Evolutionary conservation across 2,113 vertebrate species (phyloP).

Genomic region (Oreocharis arfaki): DNA sequence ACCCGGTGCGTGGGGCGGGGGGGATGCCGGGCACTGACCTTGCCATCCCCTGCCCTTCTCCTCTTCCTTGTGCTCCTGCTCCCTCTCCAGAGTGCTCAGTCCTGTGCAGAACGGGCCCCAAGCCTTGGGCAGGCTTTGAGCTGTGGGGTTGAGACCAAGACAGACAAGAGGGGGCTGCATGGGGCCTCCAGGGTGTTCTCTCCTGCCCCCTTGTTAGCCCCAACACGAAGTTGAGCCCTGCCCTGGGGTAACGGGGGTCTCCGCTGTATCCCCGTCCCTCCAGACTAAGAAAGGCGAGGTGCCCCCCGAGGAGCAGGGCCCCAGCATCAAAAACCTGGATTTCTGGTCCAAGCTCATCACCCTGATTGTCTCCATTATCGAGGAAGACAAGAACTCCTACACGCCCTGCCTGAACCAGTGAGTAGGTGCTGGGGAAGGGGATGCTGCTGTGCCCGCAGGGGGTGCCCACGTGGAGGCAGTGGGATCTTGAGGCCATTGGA

Average conservation of each 20-base stretch:
- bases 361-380: conserved; percentile 96
- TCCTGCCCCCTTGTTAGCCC: neutral
- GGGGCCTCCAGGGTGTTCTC: neutral
- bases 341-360: conserved; percentile 99
- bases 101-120: neutral
- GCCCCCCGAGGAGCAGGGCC: conserved; percentile 94
- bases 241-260: neutral
- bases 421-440: conserved; percentile 41
- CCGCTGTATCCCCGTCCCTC: neutral
- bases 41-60: neutral
- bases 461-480: fast-evolving
- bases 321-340: conserved; percentile 98
- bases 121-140: neutral
- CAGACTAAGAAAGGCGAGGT: conserved; percentile 92
- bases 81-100: neutral
- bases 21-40: neutral
- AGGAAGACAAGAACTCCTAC: conserved; percentile 98
- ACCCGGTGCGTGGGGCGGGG: conserved; percentile 76
- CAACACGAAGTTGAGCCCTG: fast-evolving
- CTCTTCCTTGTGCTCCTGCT: neutral
- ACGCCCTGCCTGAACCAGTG: conserved; percentile 98
- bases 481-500: neutral
- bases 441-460: fast-evolving
- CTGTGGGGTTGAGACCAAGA: neutral
- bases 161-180: neutral